Evolutionary conservation across 2,888 invertebrate species (phyloP), one percentile per base, ranked within the genome.

Genomic region (Hecatera dysodea): DNA sequence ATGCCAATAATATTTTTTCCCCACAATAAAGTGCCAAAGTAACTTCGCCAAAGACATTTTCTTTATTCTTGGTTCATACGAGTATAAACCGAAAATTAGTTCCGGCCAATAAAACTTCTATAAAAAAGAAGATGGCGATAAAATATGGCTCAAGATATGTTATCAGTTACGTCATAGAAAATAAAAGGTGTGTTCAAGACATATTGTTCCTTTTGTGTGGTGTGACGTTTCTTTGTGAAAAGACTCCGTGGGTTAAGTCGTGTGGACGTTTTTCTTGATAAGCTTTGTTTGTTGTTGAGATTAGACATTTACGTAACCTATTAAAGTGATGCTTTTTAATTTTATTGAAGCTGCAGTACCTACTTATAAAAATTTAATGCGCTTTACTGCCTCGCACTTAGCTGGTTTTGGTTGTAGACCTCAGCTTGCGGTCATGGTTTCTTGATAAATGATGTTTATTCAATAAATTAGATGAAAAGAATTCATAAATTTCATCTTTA

Each of bases 171-270:
- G 27, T 27, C 39, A 27, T n/a, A 7, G n/a, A n/a, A 48, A 61
- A 81, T 64, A 61, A 80, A 80, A 80, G 52, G 76, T 75, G 42
- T 44, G 60, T 67, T 56, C 36, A 8, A 19, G 33, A 36, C 15
- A 42, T 46, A 59, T 50, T 29, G 27, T 60, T 46, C 12, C 59
- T 50, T 68, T 81, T 81, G 66, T 81, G n/a, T 63, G 11, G 12
- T 24, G 19, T 22, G 29, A 36, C 8, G 33, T 44, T 36, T 44
- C 42, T 61, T 53, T 48, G 19, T n/a, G 44, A 36, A 63, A 62
- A 55, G 67, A 12, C 15, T 33, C 24, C 55, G n/a, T 22, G 36
- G 22, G 60, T 61, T 63, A 48, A 64, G 48, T 56, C 56, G 36
- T 0, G 12, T 44, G 48, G 52, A 66, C 69, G 9, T 42, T 50